These are phyloP conservation scores for Xylota sylvarum DNA, from an alignment of 2,888 invertebrate species.

Conservation along the genomic window DNA sequence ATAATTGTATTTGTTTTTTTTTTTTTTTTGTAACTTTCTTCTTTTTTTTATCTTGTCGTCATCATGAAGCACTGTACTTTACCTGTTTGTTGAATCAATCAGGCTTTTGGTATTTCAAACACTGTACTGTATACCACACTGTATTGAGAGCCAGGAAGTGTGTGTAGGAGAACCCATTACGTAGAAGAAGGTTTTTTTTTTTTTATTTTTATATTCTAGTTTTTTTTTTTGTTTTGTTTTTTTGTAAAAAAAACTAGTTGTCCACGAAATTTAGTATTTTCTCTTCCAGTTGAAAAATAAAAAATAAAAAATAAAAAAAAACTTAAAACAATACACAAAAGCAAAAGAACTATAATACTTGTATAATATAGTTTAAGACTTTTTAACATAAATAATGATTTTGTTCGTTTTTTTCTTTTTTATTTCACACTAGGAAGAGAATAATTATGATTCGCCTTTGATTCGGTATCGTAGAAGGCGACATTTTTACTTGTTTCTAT, in stretches of 20 bases:
- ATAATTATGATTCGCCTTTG: slow-evolving; percentile 52
- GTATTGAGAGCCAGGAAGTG: slow-evolving; percentile 75
- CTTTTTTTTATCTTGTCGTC: slow-evolving; percentile 68
- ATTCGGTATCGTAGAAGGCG: slow-evolving; percentile 54
- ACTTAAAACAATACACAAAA: slow-evolving; percentile 8
- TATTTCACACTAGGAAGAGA: slow-evolving; percentile 70
- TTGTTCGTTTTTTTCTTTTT: slow-evolving; percentile 42
- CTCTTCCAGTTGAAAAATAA: slow-evolving; percentile 73
- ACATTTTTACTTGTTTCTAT: slow-evolving; percentile 37
- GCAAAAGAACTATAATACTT: background rate
- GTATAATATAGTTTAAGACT: background rate
- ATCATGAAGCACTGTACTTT: slow-evolving; percentile 75
- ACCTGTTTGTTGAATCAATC: slow-evolving; percentile 77
- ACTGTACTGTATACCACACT: slow-evolving; percentile 76
- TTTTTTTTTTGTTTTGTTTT: slow-evolving; percentile 46
- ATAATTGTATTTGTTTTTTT: slow-evolving; percentile 6
- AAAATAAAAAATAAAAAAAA: slow-evolving; percentile 28
- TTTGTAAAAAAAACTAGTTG: slow-evolving; percentile 51
- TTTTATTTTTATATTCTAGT: slow-evolving; percentile 51
- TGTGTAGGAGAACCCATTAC: slow-evolving; percentile 73
- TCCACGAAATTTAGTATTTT: slow-evolving; percentile 64
- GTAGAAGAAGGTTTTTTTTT: slow-evolving; percentile 59
- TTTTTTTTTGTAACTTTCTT: slow-evolving; percentile 56
- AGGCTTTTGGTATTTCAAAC: slow-evolving; percentile 74
- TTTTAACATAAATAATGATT: slow-evolving; percentile 22